Percentiles rank a stretch among this genome's conserved stretches.
phyloP scores from a whole-genome alignment of 2,888 invertebrate genomes.

The Keiferia lycopersicella region DNA sequence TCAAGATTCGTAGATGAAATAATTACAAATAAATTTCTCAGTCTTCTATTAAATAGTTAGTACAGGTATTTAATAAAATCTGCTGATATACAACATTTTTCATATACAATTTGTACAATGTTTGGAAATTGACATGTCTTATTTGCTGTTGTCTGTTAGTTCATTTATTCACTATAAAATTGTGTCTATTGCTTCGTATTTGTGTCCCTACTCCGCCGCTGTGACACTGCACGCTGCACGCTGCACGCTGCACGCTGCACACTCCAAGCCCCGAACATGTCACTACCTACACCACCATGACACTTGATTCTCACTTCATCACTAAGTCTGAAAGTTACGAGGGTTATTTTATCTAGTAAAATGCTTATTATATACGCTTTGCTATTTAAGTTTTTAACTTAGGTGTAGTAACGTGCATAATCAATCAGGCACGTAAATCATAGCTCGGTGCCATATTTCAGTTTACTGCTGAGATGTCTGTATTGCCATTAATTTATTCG shows the following conservation, averaged over 20 bases:
- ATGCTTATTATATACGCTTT: no score
- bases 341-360: neutral
- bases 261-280: constrained; percentile 18
- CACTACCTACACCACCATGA: neutral
- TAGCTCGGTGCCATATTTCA: no score
- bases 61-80: constrained; percentile 68
- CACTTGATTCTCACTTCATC: neutral
- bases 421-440: no score
- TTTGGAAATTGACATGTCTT: constrained; percentile 49
- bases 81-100: constrained; percentile 57
- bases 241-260: no score
- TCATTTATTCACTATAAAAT: constrained; percentile 5
- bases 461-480: no score
- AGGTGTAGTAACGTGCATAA: no score
- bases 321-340: no score
- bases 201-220: neutral
- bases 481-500: no score
- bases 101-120: constrained; percentile 67
- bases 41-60: constrained; percentile 76
- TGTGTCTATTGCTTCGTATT: neutral
- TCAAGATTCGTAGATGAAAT: constrained; percentile 32
- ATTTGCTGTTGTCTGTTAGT: neutral
- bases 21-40: constrained; percentile 64
- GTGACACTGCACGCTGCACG: neutral
- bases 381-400: no score